Base-by-base conservation (phyloP, 2,888 invertebrate genomes). In the Ctena decussata region DNA sequence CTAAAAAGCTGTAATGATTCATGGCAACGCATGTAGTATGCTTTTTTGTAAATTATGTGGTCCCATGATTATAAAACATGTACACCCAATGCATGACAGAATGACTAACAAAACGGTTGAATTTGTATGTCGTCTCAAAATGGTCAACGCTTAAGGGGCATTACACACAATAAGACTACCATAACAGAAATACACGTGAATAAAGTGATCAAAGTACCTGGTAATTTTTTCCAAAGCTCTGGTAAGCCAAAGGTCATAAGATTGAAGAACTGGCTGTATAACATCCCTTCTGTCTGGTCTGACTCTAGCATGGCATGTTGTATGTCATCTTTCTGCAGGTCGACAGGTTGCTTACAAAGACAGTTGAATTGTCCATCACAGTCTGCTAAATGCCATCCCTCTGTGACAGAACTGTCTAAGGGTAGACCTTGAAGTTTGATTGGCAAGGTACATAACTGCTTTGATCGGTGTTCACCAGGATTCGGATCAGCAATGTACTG, bases 381-480 rank as follows among this genome's bases (percentile, higher is more conserved):
- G n/a, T 83, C 74, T 0, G 82, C 69, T 57, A 74, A 65, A 46
- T 86, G 86, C 79, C 83, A 84, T 49, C 70, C 41, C 0, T 81
- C 77, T 15, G 78, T 79, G 32, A 86, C 39, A 60, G 41, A 32
- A 37, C 81, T 72, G 81, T 84, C 83, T 60, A 37, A 44, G 53
- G 86, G 83, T 27, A 84, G 76, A 46, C 86, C 81, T 76, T 84
- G 80, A 3, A 86, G 8, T 12, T 83, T 86, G 6, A 86, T 81
- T 8, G 83, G 86, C 39, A 86, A 72, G n/a, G 83, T 86, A 30
- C 86, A 86, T n/a, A 84, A 37, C 60, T 86, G 86, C 37, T 81
- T 80, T 18, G 71, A 60, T 49, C 77, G 76, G 24, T 77, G 77
- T 39, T 80, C 80, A 21, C 84, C 80, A 24, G 80, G 84, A 30